Conservation (phyloP, 2,113 vertebrate genomes). For the Rhinoptilus africanus region DNA sequence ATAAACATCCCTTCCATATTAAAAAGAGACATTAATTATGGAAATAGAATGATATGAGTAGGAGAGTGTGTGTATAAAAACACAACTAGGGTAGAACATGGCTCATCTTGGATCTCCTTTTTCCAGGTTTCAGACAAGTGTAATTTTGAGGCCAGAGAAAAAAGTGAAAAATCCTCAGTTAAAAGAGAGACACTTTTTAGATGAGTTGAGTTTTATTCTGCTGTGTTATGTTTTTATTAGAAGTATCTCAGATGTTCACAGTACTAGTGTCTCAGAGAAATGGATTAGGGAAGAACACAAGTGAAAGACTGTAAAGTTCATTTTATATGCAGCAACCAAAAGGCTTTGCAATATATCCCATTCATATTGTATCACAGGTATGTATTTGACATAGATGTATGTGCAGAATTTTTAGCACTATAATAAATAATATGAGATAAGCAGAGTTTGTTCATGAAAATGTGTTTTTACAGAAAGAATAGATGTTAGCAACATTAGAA, state of each 20-base stretch:
- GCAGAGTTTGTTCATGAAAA: neutral
- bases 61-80: fast-evolving
- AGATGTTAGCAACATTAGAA: neutral
- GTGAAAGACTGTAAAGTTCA: neutral
- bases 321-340: neutral
- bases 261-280: neutral
- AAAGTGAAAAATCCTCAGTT: neutral
- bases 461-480: neutral
- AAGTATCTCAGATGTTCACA: neutral
- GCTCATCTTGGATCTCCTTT: fast-evolving
- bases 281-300: neutral
- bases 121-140: neutral
- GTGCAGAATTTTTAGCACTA: neutral
- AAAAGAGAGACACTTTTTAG: neutral
- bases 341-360: neutral
- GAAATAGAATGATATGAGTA: neutral
- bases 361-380: neutral
- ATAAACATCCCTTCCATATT: neutral
- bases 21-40: neutral
- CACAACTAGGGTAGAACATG: neutral
- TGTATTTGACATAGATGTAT: neutral
- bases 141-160: neutral
- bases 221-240: neutral
- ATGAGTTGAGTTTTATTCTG: neutral
- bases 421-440: neutral